These are phyloP conservation scores for Podargus strigoides DNA, from an alignment of 2,797 vertebrate genomes.

Conservation along the genomic window DNA sequence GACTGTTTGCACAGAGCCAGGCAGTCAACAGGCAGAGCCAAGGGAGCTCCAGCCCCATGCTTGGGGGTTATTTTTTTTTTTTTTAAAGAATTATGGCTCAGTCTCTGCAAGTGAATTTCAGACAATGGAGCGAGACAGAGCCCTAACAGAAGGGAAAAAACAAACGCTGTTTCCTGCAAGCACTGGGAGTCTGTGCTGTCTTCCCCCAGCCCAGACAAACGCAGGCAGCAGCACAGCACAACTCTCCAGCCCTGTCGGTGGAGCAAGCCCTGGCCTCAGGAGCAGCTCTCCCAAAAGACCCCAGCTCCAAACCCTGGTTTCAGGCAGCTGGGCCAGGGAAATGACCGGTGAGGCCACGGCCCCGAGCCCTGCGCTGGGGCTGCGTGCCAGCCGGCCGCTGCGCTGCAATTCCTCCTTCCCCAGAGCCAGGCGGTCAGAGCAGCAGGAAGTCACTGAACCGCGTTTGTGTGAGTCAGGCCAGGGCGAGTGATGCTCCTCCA, in stretches of 20 bases:
- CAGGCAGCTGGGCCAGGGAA: background rate
- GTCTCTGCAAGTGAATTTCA: conserved; percentile 16
- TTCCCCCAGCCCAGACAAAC: background rate
- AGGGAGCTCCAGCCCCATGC: background rate
- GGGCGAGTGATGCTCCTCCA: background rate
- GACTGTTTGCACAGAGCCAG: conserved; percentile 42
- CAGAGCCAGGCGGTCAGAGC: accelerated
- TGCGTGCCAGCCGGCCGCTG: accelerated
- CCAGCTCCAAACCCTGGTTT: background rate
- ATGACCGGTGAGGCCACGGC: accelerated
- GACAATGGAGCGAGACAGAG: conserved; percentile 11
- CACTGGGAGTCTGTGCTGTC: background rate
- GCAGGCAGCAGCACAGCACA: accelerated
- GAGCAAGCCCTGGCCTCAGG: accelerated
- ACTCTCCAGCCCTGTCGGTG: background rate
- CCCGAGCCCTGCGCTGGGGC: accelerated
- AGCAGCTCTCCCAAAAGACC: background rate
- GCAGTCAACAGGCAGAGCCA: background rate
- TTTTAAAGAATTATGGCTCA: background rate
- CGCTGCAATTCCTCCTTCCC: background rate
- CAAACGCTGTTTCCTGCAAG: background rate
- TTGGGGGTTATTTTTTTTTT: background rate
- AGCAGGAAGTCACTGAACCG: background rate
- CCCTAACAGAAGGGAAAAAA: background rate
- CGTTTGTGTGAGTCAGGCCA: background rate